Percentiles rank a stretch among this genome's conserved stretches.
Evolutionary conservation across 2,888 invertebrate species (phyloP).

Genomic region (Mycogona germanica): DNA sequence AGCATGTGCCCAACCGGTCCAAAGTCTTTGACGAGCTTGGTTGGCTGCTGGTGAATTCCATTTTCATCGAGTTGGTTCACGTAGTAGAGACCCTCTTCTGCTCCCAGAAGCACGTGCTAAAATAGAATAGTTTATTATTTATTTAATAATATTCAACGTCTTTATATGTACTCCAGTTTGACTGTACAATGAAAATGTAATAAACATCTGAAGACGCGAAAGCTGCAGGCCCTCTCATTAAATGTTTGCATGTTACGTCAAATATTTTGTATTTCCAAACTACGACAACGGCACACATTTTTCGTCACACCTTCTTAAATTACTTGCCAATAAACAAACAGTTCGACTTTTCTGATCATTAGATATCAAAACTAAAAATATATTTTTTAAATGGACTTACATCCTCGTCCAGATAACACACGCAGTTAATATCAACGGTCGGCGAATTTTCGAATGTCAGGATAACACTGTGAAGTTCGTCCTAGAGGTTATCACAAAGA

Average conservation of each 20-base stretch:
- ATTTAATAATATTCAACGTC: too few relatives aligned
- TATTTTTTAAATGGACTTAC: too few relatives aligned
- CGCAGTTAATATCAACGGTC: conserved; percentile 15
- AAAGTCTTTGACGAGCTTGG: conserved; percentile 42
- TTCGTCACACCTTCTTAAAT: too few relatives aligned
- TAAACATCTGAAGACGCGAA: too few relatives aligned
- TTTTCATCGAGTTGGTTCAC: conserved; percentile 30
- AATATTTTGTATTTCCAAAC: too few relatives aligned
- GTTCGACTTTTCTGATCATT: too few relatives aligned
- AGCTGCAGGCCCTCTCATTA: too few relatives aligned
- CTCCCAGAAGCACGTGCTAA: conserved; percentile 41
- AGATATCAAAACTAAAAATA: not conserved
- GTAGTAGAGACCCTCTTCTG: conserved; percentile 47
- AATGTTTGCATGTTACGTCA: too few relatives aligned
- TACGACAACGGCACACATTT: too few relatives aligned
- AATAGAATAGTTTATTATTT: too few relatives aligned
- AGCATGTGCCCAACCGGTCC: conserved; percentile 49
- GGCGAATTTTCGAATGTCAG: not conserved
- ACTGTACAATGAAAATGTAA: too few relatives aligned
- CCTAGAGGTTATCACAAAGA: not conserved
- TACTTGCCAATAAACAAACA: not conserved
- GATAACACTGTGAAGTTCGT: not conserved
- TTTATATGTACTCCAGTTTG: too few relatives aligned
- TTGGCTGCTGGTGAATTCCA: conserved; percentile 18
- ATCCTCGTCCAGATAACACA: conserved; percentile 14